Conservation (phyloP, 2,797 vertebrate species). For the Danio albolineatus region DNA sequence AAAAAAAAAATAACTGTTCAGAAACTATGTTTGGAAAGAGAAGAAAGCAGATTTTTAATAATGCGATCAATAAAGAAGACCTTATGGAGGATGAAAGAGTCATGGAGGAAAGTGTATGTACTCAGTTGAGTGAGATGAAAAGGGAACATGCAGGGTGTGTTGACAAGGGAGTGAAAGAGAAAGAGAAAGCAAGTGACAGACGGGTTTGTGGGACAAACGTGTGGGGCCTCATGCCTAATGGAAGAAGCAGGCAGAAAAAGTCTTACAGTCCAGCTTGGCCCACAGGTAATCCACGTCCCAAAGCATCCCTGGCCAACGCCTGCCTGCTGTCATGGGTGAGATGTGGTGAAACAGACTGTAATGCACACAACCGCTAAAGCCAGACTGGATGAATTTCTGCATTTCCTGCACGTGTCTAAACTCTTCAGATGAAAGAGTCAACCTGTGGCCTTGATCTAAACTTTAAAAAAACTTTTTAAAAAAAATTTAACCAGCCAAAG, state of each 20-base stretch:
- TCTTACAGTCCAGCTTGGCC: conserved; percentile 77
- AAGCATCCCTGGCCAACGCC: conserved; percentile 78
- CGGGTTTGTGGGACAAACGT: conserved; percentile 21
- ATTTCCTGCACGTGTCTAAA: too few relatives aligned
- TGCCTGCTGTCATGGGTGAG: conserved; percentile 76
- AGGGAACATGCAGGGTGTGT: conserved; percentile 49
- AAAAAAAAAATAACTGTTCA: too few relatives aligned
- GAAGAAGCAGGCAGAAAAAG: conserved; percentile 66
- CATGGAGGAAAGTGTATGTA: too few relatives aligned
- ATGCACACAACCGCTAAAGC: conserved; percentile 18
- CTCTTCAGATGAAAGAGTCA: too few relatives aligned
- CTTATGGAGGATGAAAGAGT: background rate
- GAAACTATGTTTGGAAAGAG: too few relatives aligned
- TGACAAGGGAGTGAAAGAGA: conserved; percentile 29
- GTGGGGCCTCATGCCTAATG: conserved; percentile 70
- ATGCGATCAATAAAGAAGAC: too few relatives aligned
- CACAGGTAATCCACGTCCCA: conserved; percentile 77
- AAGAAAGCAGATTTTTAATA: too few relatives aligned
- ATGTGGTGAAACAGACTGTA: conserved; percentile 75
- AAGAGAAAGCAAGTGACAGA: background rate
- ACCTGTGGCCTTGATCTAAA: too few relatives aligned
- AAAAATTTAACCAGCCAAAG: too few relatives aligned
- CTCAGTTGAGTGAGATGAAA: conserved; percentile 9
- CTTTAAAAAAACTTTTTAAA: too few relatives aligned
- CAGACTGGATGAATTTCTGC: background rate